Percentiles rank a stretch among this genome's conserved stretches.
phyloP scores from a whole-genome alignment of 2,888 invertebrate genomes.

The Lingula anatina region DNA sequence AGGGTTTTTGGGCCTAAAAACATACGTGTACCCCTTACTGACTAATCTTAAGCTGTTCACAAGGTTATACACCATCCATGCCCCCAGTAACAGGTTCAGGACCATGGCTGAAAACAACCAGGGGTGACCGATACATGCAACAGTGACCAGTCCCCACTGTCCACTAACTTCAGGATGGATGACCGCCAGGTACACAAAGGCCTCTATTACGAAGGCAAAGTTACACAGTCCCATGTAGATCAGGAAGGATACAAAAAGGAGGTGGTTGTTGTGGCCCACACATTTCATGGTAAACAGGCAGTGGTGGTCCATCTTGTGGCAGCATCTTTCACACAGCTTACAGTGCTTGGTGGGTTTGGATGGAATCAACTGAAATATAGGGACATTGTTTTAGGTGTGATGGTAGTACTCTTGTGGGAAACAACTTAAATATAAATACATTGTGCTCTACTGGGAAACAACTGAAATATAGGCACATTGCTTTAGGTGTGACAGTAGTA shows the following conservation, averaged over 20 bases:
- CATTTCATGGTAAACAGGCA: conserved; percentile 48
- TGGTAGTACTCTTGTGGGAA: too few species aligned
- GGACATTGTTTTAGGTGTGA: too few species aligned
- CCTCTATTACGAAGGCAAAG: too few species aligned
- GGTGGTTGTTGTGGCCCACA: conserved; percentile 41
- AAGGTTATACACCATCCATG: neutral
- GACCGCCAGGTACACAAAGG: too few species aligned
- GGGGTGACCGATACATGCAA: neutral
- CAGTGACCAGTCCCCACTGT: neutral
- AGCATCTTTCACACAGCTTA: conserved; percentile 42
- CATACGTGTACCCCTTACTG: neutral
- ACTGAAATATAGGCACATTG: conserved; percentile 20
- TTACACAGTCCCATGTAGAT: too few species aligned
- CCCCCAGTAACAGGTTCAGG: neutral
- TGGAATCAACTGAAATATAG: conserved; percentile 27
- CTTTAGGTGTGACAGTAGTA: too few species aligned
- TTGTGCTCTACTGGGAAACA: too few species aligned
- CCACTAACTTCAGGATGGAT: neutral
- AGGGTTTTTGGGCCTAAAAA: neutral
- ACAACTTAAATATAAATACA: too few species aligned
- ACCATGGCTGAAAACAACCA: neutral
- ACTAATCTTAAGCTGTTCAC: neutral
- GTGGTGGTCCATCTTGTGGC: conserved; percentile 46
- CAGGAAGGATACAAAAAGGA: conserved; percentile 41
- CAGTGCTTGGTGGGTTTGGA: conserved; percentile 39